These are phyloP conservation scores for Pegoplata infirma DNA, from an alignment of 2,888 invertebrate genomes.

Conservation along the genomic window DNA sequence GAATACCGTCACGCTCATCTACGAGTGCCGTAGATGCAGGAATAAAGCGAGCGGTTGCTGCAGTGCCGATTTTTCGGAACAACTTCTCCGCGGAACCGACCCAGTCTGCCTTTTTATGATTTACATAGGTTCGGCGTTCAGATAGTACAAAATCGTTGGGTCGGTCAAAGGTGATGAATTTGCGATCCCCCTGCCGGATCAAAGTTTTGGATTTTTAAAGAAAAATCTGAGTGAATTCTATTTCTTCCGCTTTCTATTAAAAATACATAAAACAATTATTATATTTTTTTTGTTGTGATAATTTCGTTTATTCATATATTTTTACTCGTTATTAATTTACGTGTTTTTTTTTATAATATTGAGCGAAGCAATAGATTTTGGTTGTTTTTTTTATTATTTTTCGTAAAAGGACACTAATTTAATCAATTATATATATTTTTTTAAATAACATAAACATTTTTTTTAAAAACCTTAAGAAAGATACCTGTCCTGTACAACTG, in stretches of 20 bases:
- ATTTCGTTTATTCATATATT: slow-evolving; percentile 59
- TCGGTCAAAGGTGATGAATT: too few species aligned
- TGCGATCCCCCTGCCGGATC: too few species aligned
- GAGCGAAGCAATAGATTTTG: slow-evolving; percentile 50
- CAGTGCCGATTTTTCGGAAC: too few species aligned
- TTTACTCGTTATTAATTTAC: slow-evolving; percentile 45
- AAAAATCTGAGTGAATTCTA: too few species aligned
- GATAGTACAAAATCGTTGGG: too few species aligned
- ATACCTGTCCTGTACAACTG: slow-evolving; percentile 34
- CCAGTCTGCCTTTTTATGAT: too few species aligned
- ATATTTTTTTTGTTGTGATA: slow-evolving; percentile 43
- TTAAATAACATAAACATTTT: slow-evolving; percentile 15
- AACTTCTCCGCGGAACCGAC: too few species aligned
- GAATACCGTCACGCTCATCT: too few species aligned
- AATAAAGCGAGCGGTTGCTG: too few species aligned
- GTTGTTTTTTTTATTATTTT: slow-evolving; percentile 10
- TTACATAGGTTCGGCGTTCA: too few species aligned
- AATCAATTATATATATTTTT: slow-evolving; percentile 11
- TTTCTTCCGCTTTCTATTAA: neutral
- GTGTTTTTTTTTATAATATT: slow-evolving; percentile 43
- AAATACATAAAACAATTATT: slow-evolving; percentile 4
- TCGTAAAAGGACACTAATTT: slow-evolving; percentile 35
- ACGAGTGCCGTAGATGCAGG: too few species aligned
- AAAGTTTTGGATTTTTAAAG: too few species aligned
- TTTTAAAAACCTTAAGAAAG: neutral